These are phyloP conservation scores for Bombus picipes DNA, from an alignment of 1,140 invertebrate species.

Conservation along the genomic window DNA sequence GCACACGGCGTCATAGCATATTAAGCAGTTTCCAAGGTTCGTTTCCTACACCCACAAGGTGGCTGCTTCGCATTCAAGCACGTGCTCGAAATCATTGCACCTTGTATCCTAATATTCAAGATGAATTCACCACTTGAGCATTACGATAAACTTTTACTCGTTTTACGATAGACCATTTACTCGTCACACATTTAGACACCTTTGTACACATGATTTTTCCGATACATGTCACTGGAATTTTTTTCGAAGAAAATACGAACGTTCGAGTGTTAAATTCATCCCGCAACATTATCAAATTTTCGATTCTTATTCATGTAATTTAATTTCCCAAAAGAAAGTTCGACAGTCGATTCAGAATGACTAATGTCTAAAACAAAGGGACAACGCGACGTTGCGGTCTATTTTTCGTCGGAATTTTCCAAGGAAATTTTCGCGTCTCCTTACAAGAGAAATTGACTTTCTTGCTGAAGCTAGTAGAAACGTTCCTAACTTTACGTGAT, in stretches of 20 bases:
- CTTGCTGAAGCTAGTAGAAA: conserved; percentile 31
- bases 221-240: background rate
- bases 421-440: background rate
- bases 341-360: background rate
- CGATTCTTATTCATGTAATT: background rate
- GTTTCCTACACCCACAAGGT: conserved; percentile 38
- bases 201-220: no score
- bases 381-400: background rate
- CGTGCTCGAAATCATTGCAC: conserved; percentile 33
- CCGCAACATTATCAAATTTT: background rate
- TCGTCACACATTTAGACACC: no score
- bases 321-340: background rate
- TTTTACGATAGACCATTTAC: no score
- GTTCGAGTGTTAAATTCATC: background rate
- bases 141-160: background rate
- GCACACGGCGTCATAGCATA: conserved; percentile 70
- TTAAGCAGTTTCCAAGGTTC: conserved; percentile 68
- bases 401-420: conserved; percentile 40
- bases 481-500: conserved; percentile 63
- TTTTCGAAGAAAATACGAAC: background rate
- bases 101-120: background rate
- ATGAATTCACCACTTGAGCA: background rate
- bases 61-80: background rate
- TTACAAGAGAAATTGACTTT: conserved; percentile 28
- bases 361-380: conserved; percentile 26